A percentile compares a stretch with the other conserved stretches of the same genome.
Conservation (phyloP, 2,888 invertebrate genomes). For the Tenthredo notha region DNA sequence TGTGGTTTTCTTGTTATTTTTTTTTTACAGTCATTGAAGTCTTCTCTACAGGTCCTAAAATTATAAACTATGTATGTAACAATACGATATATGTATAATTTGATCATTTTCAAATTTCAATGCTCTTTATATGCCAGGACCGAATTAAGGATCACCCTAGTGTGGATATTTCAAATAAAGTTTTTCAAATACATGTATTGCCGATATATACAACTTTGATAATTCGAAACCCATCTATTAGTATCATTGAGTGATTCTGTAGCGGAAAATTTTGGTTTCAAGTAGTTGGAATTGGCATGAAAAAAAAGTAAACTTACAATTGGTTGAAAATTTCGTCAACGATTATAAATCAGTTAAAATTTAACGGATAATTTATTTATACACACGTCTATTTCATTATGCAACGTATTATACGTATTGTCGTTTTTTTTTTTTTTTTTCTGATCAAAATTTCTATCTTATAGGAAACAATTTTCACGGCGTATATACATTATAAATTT, state of each 20-base stretch:
- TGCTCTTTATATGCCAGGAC: no score
- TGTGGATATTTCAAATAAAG: background rate
- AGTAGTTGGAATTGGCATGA: background rate
- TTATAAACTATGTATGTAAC: background rate
- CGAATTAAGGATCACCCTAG: background rate
- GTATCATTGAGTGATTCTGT: background rate
- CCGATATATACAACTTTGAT: background rate
- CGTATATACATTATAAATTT: background rate
- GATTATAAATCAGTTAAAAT: background rate
- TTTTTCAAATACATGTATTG: background rate
- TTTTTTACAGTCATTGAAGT: background rate
- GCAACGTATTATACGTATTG: background rate
- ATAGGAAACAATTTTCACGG: background rate
- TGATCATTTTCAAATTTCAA: no score
- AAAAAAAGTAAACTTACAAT: background rate
- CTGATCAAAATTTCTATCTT: background rate
- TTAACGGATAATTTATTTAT: background rate
- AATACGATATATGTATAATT: background rate
- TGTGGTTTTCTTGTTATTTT: background rate
- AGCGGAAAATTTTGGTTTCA: no score
- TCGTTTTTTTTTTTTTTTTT: no score
- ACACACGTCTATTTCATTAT: background rate
- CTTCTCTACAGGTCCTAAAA: background rate
- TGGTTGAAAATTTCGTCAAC: background rate
- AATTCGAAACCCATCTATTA: background rate